These are phyloP conservation scores for Brenthis daphne DNA, from an alignment of 2,888 invertebrate species.

Conservation along the genomic window DNA sequence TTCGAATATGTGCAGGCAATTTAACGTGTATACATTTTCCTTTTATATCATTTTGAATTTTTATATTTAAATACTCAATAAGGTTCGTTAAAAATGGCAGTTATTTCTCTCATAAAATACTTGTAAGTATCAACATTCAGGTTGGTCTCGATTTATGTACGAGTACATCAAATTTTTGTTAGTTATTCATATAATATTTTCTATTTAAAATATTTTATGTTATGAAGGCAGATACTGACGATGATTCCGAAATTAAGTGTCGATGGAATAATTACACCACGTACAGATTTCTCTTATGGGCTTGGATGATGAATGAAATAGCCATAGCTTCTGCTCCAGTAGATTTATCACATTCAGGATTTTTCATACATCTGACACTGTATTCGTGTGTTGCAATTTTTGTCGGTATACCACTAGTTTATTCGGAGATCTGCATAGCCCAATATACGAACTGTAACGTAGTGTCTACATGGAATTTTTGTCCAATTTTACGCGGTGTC, in stretches of 20 bases:
- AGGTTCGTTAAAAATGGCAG: not conserved
- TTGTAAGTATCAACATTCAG: conserved; percentile 2
- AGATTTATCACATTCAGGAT: conserved; percentile 61
- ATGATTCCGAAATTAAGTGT: conserved; percentile 46
- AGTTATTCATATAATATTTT: not conserved
- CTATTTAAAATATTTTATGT: conserved; percentile 17
- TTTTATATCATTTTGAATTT: conserved; percentile 6
- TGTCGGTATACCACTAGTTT: conserved; percentile 67
- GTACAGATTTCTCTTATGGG: conserved; percentile 63
- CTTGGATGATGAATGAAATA: conserved; percentile 69
- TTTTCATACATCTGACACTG: conserved; percentile 53
- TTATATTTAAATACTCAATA: not conserved
- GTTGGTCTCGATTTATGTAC: conserved; percentile 12
- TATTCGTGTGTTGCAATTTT: conserved; percentile 57
- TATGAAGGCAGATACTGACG: conserved; percentile 47
- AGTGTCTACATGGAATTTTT: conserved; percentile 67
- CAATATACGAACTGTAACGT: conserved; percentile 68
- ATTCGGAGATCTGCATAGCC: conserved; percentile 69
- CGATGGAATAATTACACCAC: conserved; percentile 61
- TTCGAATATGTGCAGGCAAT: conserved; percentile 35
- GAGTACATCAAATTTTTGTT: conserved; percentile 4
- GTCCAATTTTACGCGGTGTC: conserved; percentile 62
- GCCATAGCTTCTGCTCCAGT: conserved; percentile 54
- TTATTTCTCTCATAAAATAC: not conserved
- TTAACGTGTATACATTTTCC: conserved; percentile 17